phyloP scores from a whole-genome alignment of 1,140 invertebrate species.

The Elysia chlorotica region DNA sequence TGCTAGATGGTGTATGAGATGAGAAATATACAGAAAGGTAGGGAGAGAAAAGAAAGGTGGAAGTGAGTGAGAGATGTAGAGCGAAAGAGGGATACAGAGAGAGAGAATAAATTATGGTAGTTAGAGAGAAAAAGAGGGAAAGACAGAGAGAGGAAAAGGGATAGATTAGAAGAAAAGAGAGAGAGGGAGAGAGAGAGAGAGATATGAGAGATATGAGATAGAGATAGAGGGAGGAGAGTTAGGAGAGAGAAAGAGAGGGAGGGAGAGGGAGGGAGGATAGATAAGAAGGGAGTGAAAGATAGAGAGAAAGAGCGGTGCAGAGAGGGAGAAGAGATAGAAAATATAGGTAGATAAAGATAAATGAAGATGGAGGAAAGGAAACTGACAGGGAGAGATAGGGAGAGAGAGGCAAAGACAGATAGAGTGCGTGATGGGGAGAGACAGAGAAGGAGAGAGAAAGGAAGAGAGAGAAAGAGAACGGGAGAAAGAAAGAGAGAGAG shows the following conservation, averaged over 20 bases:
- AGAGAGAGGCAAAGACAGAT: not conserved
- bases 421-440: not conserved
- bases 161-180: not conserved
- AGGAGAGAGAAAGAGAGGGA: no score
- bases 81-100: not conserved
- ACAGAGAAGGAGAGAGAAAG: not conserved
- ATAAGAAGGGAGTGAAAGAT: no score
- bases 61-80: not conserved
- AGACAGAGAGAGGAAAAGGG: not conserved
- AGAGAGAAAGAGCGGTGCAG: not conserved
- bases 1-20: no score
- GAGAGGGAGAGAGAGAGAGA: not conserved
- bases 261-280: not conserved
- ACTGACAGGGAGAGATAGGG: not conserved
- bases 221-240: not conserved
- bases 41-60: not conserved
- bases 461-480: not conserved
- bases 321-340: not conserved
- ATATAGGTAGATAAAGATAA: not conserved
- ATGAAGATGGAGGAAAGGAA: not conserved
- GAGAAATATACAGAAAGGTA: no score
- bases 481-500: not conserved
- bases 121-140: not conserved
- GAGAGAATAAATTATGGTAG: not conserved
- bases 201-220: not conserved